These are phyloP conservation scores for Bursaphelenchus okinawaensis DNA, from an alignment of 2,888 invertebrate species.

Conservation along the genomic window DNA sequence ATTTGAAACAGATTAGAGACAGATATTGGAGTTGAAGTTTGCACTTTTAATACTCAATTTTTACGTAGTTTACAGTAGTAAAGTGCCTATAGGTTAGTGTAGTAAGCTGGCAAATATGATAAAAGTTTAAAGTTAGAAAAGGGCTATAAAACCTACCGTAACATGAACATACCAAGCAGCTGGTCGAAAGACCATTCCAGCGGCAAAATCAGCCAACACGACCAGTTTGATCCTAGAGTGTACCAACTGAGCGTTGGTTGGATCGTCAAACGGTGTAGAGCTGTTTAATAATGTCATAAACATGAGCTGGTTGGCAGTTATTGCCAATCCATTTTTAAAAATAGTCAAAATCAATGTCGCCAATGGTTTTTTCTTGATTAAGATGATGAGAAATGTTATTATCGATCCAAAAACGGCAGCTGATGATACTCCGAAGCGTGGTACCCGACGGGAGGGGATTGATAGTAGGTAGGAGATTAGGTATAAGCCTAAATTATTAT, in stretches of 20 bases:
- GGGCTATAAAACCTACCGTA: too few relatives aligned
- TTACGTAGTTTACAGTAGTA: too few relatives aligned
- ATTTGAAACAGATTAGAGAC: background rate
- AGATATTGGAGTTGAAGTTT: background rate
- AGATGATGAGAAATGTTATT: background rate
- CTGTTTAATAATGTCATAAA: background rate
- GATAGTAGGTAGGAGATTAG: background rate
- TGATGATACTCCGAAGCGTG: background rate
- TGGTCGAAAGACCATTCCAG: background rate
- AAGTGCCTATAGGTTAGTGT: too few relatives aligned
- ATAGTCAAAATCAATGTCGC: background rate
- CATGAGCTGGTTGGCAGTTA: background rate
- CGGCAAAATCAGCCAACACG: background rate
- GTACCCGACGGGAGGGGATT: background rate
- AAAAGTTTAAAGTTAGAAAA: too few relatives aligned
- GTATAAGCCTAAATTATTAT: background rate
- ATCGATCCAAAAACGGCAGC: background rate
- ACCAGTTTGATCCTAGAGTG: background rate
- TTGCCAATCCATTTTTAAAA: background rate
- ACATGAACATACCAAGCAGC: background rate
- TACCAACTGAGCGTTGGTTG: background rate
- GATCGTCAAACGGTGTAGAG: background rate
- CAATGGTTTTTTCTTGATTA: background rate
- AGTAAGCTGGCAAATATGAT: too few relatives aligned
- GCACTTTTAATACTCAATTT: too few relatives aligned